Conservation (phyloP, 1,140 invertebrate genomes). For the Colletes latitarsis region DNA sequence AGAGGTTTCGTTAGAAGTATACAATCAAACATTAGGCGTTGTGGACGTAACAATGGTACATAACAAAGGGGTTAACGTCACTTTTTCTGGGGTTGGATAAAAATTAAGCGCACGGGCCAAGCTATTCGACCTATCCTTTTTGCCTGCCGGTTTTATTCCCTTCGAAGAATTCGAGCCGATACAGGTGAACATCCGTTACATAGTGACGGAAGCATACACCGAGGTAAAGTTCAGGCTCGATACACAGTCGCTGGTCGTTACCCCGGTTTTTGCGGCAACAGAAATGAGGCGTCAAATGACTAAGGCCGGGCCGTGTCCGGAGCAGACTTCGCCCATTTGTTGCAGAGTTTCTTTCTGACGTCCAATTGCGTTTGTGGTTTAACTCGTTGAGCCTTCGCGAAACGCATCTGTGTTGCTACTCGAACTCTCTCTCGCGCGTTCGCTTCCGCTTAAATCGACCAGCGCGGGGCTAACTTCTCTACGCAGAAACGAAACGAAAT, state of each 20-base stretch:
- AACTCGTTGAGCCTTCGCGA: constrained; percentile 62
- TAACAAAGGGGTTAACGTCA: too few relatives aligned
- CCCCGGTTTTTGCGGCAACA: constrained; percentile 66
- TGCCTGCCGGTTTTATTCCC: background rate
- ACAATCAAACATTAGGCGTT: too few relatives aligned
- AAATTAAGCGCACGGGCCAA: too few relatives aligned
- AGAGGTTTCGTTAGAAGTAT: too few relatives aligned
- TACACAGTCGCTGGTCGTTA: constrained; percentile 65
- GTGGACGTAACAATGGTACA: too few relatives aligned
- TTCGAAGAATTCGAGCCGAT: background rate
- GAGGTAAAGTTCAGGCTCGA: constrained; percentile 45
- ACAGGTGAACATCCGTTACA: constrained; percentile 20
- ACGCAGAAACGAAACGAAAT: constrained; percentile 41
- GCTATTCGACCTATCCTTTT: background rate
- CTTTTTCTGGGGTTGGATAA: too few relatives aligned
- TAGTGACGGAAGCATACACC: background rate
- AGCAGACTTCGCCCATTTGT: constrained; percentile 72
- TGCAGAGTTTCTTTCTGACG: constrained; percentile 70
- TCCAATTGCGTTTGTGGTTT: constrained; percentile 68
- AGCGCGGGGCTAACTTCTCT: constrained; percentile 41
- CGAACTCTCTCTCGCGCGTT: constrained; percentile 37
- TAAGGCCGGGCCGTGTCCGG: constrained; percentile 62
- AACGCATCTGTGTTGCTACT: constrained; percentile 60
- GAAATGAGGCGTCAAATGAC: constrained; percentile 75
- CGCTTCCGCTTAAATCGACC: constrained; percentile 63